Base-by-base conservation (phyloP, 2,888 invertebrate species). In the Syrista parreyssii region DNA sequence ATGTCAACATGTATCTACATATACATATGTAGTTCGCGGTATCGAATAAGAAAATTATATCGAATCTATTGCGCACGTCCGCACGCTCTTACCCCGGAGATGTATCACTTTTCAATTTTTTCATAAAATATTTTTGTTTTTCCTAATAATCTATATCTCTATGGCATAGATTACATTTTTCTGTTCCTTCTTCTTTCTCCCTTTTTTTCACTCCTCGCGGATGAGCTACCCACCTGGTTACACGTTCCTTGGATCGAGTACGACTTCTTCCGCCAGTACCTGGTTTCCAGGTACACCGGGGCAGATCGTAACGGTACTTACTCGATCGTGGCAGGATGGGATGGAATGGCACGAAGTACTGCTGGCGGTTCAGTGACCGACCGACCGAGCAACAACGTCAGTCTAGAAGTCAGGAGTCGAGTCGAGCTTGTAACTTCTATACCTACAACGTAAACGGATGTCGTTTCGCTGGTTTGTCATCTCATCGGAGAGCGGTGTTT, bases 331-430 rank as follows among this genome's bases (percentile, higher is more conserved):
- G 78, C 83, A 82, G 82, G 81, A 82, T 82, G 84, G 83, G 81
- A 86, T 82, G 85, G 84, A 85, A 83, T 85, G 87, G 87, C 82
- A 84, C 81, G 84, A 82, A 80, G 86, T 82, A 85, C 85, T 86
- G 82, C 68, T 79, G 82, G 85, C 89, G 89, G 89, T 89, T 89
- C 89, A 89, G 86, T 89, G 89, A 89, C 89, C 89, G 89, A 89
- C 88, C 86, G 86, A 88, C 86, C 88, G 87, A 89, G 81, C 82
- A 84, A 82, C 78, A 35, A 35, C 74, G 36, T 74, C 36, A 30
- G 74, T n/a, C 74, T 30, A 23, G 30, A 30, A 30, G 74, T 33
- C 34, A 32, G 33, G 33, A 33, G 23, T n/a, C 34, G 74, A 35
- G 3, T 9, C 23, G 35, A 35, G 31, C 12, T 31, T 23, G 55